Evolutionary conservation across 2,113 vertebrate species (phyloP).

Genomic region (Montifringilla adamsi): DNA sequence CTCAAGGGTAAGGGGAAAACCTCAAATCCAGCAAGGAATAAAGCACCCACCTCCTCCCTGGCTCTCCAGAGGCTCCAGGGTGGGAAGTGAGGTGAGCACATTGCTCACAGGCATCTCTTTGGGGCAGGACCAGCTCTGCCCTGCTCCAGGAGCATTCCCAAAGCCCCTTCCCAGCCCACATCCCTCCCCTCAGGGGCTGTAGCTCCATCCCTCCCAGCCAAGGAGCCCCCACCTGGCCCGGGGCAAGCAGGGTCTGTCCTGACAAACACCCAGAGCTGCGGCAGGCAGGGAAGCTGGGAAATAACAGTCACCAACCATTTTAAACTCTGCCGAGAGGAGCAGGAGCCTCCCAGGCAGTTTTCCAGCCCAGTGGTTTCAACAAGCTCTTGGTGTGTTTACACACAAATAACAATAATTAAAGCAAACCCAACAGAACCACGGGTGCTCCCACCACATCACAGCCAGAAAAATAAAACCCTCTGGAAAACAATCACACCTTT

Average conservation of each 20-base stretch:
- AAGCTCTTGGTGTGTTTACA: neutral
- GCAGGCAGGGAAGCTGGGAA: neutral
- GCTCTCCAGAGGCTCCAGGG: accelerated
- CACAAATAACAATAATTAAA: conserved; percentile 18
- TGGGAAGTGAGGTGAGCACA: accelerated
- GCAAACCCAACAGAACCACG: neutral
- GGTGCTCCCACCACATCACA: neutral
- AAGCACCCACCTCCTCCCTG: neutral
- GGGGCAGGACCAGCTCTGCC: neutral
- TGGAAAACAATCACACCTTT: neutral
- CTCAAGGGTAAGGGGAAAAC: neutral
- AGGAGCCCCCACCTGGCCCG: accelerated
- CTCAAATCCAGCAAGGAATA: no score
- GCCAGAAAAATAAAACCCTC: neutral
- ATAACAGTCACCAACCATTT: neutral
- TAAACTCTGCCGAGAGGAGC: neutral
- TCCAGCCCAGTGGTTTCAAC: conserved; percentile 22
- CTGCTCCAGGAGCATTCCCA: neutral
- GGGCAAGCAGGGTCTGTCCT: accelerated
- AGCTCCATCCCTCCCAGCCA: neutral
- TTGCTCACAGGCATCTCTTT: accelerated
- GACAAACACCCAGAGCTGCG: accelerated
- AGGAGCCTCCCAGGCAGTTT: conserved; percentile 20
- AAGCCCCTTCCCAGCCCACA: neutral
- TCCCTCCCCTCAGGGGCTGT: accelerated